phyloP scores from a whole-genome alignment of 2,888 invertebrate genomes.

The Leucophenga maculata region DNA sequence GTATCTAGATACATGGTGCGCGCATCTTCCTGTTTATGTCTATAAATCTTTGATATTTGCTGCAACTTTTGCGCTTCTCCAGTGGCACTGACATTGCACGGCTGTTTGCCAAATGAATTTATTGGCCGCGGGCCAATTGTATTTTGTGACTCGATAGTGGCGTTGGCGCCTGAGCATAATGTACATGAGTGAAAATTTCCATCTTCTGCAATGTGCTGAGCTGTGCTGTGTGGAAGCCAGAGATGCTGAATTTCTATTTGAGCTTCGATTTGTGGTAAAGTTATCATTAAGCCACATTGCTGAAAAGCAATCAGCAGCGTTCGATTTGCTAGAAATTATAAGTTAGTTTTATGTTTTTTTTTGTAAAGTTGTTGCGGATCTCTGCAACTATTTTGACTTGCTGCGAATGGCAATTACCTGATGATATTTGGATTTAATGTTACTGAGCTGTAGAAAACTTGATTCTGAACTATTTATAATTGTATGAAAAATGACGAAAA shows the following conservation, averaged over 20 bases:
- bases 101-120: slow-evolving; percentile 16
- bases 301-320: too few relatives aligned
- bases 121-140: slow-evolving; percentile 30
- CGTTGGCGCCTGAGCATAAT: background rate
- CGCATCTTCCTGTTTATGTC: slow-evolving; percentile 19
- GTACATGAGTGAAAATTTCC: slow-evolving; percentile 6
- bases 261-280: too few relatives aligned
- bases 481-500: background rate
- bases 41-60: slow-evolving; percentile 22
- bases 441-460: too few relatives aligned
- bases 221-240: too few relatives aligned
- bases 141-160: slow-evolving; percentile 17
- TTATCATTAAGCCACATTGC: too few relatives aligned
- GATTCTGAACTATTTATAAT: background rate
- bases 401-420: background rate
- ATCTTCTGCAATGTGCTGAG: background rate
- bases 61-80: background rate
- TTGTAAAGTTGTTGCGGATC: slow-evolving; percentile 12
- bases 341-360: background rate
- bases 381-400: background rate
- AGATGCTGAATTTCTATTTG: too few relatives aligned
- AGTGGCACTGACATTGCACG: background rate
- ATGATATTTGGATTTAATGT: background rate
- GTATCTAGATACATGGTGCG: background rate
- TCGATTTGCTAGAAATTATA: too few relatives aligned